Conservation (phyloP, 2,797 vertebrate species). For the Gymnoscopelus braueri region DNA sequence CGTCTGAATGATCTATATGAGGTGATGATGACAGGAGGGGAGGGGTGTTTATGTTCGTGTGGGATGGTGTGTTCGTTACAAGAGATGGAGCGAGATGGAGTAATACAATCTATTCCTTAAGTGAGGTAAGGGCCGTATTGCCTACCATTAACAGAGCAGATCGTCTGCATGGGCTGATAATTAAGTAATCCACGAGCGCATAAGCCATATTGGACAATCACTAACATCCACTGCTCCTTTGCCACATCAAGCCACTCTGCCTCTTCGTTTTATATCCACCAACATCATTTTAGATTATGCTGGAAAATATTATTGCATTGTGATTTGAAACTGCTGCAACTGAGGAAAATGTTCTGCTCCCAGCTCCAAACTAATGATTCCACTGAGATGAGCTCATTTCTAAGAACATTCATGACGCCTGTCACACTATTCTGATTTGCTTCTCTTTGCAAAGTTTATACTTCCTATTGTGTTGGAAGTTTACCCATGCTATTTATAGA, state of each 20-base stretch:
- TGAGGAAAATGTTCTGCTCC: constrained; percentile 68
- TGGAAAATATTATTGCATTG: constrained; percentile 77
- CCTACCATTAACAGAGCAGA: constrained; percentile 81
- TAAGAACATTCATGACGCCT: constrained; percentile 48
- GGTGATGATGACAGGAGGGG: constrained; percentile 65
- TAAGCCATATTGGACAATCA: constrained; percentile 82
- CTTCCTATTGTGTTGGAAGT: constrained; percentile 30
- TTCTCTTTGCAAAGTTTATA: constrained; percentile 47
- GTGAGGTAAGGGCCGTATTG: constrained; percentile 81
- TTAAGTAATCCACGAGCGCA: constrained; percentile 85
- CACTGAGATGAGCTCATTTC: constrained; percentile 68
- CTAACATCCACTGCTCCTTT: constrained; percentile 77
- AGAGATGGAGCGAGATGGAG: constrained; percentile 77
- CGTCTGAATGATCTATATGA: constrained; percentile 80
- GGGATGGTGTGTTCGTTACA: constrained; percentile 70
- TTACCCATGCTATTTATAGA: neutral
- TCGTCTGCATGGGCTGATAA: constrained; percentile 80
- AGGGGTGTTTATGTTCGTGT: constrained; percentile 75
- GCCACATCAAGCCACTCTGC: constrained; percentile 64
- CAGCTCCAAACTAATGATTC: constrained; percentile 73
- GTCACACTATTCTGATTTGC: constrained; percentile 63
- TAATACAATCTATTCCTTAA: constrained; percentile 85
- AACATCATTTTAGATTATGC: constrained; percentile 78
- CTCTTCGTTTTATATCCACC: constrained; percentile 31
- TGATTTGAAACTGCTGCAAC: constrained; percentile 74